Conservation (phyloP, 2,113 vertebrate genomes). For the Gopherus flavomarginatus region DNA sequence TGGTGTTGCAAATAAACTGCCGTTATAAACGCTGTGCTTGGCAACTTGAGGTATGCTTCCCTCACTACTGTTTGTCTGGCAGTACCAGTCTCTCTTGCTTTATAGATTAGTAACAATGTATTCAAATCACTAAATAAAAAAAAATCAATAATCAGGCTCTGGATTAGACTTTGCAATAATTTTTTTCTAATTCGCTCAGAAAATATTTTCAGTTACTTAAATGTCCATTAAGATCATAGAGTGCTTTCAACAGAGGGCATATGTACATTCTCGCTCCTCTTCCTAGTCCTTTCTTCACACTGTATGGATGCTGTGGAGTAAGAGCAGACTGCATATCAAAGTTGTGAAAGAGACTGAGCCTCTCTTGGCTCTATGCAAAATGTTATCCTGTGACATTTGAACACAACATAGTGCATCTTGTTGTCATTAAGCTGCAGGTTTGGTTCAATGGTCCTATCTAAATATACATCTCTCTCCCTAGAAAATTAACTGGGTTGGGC, state of each 20-base stretch:
- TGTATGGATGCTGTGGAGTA: not conserved
- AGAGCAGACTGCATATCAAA: not conserved
- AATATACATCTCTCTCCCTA: not conserved
- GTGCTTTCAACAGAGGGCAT: not conserved
- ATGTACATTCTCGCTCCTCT: not conserved
- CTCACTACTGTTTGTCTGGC: not conserved
- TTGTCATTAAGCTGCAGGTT: not conserved
- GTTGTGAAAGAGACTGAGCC: fast-evolving
- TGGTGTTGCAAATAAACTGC: not conserved
- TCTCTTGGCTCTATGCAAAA: not conserved
- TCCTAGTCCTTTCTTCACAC: fast-evolving
- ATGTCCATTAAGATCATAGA: not conserved
- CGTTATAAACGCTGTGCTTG: not conserved
- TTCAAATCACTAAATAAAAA: not conserved
- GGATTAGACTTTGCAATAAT: not conserved
- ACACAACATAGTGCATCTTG: not conserved
- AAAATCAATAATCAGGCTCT: not conserved
- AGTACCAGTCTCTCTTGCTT: not conserved
- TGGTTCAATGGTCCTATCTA: not conserved
- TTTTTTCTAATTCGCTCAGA: not conserved
- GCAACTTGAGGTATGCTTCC: not conserved
- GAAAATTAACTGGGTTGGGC: not conserved
- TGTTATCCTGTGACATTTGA: not conserved
- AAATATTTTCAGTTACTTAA: not conserved
- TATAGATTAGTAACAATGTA: not conserved